A percentile compares a stretch with the other conserved stretches of the same genome.
These are phyloP conservation scores for Argyrosomus regius DNA, from an alignment of 2,797 vertebrate species.

Conservation along the genomic window DNA sequence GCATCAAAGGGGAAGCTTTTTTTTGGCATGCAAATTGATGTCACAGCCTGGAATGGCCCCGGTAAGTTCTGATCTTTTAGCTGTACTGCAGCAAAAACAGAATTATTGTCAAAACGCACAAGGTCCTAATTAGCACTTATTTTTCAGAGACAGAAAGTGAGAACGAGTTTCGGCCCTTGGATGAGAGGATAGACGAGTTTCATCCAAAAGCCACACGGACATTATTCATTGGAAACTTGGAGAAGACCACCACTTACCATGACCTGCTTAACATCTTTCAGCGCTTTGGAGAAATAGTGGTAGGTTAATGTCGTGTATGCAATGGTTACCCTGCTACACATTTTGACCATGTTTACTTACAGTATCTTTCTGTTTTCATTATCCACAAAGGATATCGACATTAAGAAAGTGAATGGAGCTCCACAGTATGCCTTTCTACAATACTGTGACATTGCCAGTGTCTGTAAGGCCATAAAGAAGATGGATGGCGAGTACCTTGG, in stretches of 20 bases:
- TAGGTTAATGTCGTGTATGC: constrained; percentile 71
- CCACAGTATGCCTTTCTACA: constrained; percentile 93
- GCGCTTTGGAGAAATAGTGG: constrained; percentile 99
- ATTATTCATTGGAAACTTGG: constrained; percentile 98
- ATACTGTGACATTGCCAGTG: constrained; percentile 97
- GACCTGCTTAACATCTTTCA: constrained; percentile 98
- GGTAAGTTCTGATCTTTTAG: constrained; percentile 82
- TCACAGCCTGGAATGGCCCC: constrained; percentile 97
- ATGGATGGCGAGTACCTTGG: constrained; percentile 95
- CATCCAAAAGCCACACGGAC: constrained; percentile 98
- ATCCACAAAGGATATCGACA: constrained; percentile 93
- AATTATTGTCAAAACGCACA: constrained; percentile 5
- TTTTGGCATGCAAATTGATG: constrained; percentile 99
- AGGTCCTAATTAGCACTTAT: constrained; percentile 14
- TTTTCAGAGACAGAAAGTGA: constrained; percentile 97
- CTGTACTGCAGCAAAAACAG: constrained; percentile 11
- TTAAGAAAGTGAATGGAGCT: constrained; percentile 96
- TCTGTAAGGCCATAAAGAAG: constrained; percentile 99
- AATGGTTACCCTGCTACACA: not conserved
- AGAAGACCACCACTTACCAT: constrained; percentile 97
- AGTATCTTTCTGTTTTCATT: constrained; percentile 33
- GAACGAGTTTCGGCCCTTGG: constrained; percentile 97
- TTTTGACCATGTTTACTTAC: constrained; percentile 17
- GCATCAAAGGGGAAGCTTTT: constrained; percentile 99
- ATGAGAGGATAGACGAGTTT: constrained; percentile 99